phyloP scores from a whole-genome alignment of 2,888 invertebrate species.

The Rhagonycha lutea region DNA sequence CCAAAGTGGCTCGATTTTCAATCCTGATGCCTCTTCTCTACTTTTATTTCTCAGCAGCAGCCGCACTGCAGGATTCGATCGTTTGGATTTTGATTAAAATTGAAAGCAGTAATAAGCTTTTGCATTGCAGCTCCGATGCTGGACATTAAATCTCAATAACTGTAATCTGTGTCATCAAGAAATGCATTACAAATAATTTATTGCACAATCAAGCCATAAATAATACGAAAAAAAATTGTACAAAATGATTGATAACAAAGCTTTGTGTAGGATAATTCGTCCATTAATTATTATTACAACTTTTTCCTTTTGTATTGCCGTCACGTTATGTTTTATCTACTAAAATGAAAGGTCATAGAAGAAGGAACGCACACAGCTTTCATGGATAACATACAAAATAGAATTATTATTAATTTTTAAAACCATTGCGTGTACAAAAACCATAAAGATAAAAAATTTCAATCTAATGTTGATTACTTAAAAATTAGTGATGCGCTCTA shows the following conservation, averaged over 20 bases:
- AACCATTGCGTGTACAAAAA: constrained; percentile 11
- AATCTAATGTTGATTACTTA: background rate
- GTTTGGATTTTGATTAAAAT: background rate
- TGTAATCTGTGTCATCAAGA: background rate
- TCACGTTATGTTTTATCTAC: background rate
- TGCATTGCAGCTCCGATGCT: background rate
- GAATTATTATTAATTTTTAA: constrained; percentile 14
- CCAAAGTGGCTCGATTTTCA: background rate
- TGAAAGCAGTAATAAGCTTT: background rate
- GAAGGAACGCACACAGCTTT: background rate
- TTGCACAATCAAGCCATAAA: constrained; percentile 13
- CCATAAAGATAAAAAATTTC: constrained; percentile 17
- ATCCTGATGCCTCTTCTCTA: background rate
- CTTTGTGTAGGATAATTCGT: constrained; percentile 16
- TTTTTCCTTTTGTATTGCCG: background rate
- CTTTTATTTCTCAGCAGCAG: background rate
- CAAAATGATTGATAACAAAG: constrained; percentile 13
- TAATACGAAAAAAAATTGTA: constrained; percentile 9
- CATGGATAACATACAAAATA: background rate
- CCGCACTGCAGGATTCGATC: background rate
- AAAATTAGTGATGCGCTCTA: background rate
- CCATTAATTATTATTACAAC: constrained; percentile 15
- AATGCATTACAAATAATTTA: constrained; percentile 13
- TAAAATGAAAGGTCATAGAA: background rate
- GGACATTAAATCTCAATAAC: background rate